A percentile compares a stretch with the other conserved stretches of the same genome.
Evolutionary conservation across 1,140 invertebrate genomes (phyloP).

Genomic region (Laupala kohalensis): DNA sequence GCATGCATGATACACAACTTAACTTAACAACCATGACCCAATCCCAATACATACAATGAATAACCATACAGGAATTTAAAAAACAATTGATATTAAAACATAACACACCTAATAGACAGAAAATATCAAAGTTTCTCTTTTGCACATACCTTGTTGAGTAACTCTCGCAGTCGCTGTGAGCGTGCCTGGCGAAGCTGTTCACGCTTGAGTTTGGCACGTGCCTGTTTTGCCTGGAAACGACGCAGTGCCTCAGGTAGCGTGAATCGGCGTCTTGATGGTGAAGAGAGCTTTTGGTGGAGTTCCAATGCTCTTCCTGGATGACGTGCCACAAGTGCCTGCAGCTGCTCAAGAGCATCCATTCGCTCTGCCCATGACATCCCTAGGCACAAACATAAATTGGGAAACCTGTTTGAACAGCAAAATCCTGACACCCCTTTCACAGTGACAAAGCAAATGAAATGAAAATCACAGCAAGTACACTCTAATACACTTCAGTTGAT

Average conservation of each 20-base stretch:
- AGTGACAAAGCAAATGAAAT: no score
- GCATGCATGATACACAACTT: no score
- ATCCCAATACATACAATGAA: no score
- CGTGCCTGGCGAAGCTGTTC: conserved; percentile 71
- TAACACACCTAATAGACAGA: no score
- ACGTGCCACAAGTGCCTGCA: conserved; percentile 61
- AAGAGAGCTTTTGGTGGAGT: conserved; percentile 84
- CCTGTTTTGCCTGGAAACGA: conserved; percentile 78
- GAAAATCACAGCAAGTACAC: no score
- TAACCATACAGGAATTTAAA: no score
- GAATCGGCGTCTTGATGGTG: conserved; percentile 63
- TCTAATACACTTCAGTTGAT: no score
- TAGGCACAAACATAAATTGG: conserved; percentile 7
- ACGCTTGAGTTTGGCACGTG: conserved; percentile 63
- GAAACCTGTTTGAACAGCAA: conserved; percentile 10
- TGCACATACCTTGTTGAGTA: conserved; percentile 66
- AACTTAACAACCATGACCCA: no score
- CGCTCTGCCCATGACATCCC: conserved; percentile 67
- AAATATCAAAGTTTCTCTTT: no score
- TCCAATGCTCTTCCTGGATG: conserved; percentile 81
- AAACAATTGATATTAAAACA: no score
- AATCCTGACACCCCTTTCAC: no score
- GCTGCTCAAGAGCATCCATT: conserved; percentile 58
- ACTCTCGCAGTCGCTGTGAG: conserved; percentile 67
- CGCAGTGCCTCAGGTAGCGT: conserved; percentile 62